Evolutionary conservation across 1,140 invertebrate species (phyloP), one percentile per base, ranked within the genome.

Genomic region (Ips nitidus): DNA sequence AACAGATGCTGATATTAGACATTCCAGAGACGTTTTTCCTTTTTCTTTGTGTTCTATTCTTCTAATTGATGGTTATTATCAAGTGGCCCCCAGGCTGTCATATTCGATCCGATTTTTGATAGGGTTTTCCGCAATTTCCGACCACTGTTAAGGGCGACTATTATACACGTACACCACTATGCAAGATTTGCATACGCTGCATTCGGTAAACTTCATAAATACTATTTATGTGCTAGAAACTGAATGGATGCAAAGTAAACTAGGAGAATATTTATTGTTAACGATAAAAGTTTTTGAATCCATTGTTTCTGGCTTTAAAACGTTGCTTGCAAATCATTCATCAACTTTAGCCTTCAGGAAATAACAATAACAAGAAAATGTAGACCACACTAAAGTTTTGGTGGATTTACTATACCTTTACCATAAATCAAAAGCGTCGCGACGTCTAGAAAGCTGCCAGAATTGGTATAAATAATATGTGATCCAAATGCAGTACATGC

Each of bases 171-270:
- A 50, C 3, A 22, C 22, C 1, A 50, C 7, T 8, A 50, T 22
- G 45, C 45, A 50, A 50, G 45, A 50, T 50, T 50, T 50, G 45
- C 45, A 3, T 50, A 50, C 45, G 22, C 45, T 50, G 45, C 45
- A 3, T 50, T 50, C 22, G 45, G 45, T 22, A 22, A 50, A 22
- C 45, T 50, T 50, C 7, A 50, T 22, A 50, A 50, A 50, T 50
- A 50, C 22, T 50, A 50, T 50, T 50, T 50, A 50, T 50, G 45
- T 3, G 45, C 45, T 50, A 50, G 45, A 22, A 50, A 50, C 45
- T 50, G 45, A 50, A 50, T 50, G 45, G 22, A 50, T 22, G 7
- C 45, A 50, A 50, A 50, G 22, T 22, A 50, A 50, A 50, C 45
- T 8, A 50, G 45, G 3, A 50, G 22, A 22, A 8, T 50, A 50